Conservation (phyloP, 2,888 invertebrate genomes). For the Bellardia bayeri region DNA sequence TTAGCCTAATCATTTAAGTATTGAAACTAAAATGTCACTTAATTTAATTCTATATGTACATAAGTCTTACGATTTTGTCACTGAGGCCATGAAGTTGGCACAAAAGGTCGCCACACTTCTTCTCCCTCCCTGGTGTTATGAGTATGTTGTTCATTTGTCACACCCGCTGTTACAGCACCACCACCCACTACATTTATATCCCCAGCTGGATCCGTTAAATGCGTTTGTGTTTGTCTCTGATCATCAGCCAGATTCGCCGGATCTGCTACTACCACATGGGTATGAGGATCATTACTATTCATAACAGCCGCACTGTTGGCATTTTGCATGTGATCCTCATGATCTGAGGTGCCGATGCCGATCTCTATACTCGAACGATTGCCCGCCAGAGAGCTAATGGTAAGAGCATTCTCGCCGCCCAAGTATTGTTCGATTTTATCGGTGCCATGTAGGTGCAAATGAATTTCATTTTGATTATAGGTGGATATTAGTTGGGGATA, state of each 20-base stretch:
- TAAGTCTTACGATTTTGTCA: constrained; percentile 73
- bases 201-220: constrained; percentile 74
- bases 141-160: constrained; percentile 81
- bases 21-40: constrained; percentile 45
- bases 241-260: constrained; percentile 54
- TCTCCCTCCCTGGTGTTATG: constrained; percentile 71
- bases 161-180: constrained; percentile 69
- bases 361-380: constrained; percentile 86
- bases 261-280: constrained; percentile 60
- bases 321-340: constrained; percentile 76
- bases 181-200: constrained; percentile 75
- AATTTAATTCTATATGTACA: constrained; percentile 73
- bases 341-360: constrained; percentile 83
- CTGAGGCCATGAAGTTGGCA: constrained; percentile 70
- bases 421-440: constrained; percentile 89
- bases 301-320: constrained; percentile 39
- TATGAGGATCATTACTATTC: constrained; percentile 62
- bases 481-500: constrained; percentile 92
- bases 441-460: constrained; percentile 89
- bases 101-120: constrained; percentile 90
- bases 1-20: not conserved
- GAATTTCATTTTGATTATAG: constrained; percentile 94
- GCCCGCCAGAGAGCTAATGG: constrained; percentile 86
- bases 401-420: constrained; percentile 85
- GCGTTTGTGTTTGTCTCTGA: constrained; percentile 68